phyloP scores from a whole-genome alignment of 2,888 invertebrate genomes.

The Tenthredo notha region DNA sequence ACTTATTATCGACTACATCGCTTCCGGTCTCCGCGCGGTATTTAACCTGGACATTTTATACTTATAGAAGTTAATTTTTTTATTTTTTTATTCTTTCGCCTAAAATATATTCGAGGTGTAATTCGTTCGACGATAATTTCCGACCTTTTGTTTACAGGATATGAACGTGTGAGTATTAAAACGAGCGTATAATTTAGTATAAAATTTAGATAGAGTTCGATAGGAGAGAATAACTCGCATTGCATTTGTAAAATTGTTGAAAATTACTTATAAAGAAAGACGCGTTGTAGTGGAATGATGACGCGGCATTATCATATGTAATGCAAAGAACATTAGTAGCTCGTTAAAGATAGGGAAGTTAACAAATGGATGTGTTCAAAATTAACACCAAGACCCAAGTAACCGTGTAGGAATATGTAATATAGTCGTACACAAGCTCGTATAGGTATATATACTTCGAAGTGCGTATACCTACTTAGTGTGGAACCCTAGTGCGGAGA shows the following conservation, averaged over 20 bases:
- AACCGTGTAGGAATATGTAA: slow-evolving; percentile 23
- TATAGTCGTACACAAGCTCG: neutral
- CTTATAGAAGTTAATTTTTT: neutral
- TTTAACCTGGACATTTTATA: slow-evolving; percentile 58
- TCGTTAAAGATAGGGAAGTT: slow-evolving; percentile 54
- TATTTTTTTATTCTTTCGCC: neutral
- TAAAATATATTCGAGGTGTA: neutral
- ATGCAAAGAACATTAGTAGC: slow-evolving; percentile 54
- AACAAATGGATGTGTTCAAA: slow-evolving; percentile 48
- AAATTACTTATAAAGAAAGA: neutral
- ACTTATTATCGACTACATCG: slow-evolving; percentile 71
- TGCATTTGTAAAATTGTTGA: neutral
- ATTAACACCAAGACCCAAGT: slow-evolving; percentile 42
- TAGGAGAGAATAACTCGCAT: neutral
- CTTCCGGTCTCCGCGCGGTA: slow-evolving; percentile 68
- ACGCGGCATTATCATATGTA: slow-evolving; percentile 53
- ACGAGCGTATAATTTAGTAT: slow-evolving; percentile 9
- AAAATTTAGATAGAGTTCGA: slow-evolving; percentile 1
- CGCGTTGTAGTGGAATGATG: slow-evolving; percentile 5
- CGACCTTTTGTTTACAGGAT: neutral
- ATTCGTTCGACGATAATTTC: neutral
- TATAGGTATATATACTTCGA: neutral
- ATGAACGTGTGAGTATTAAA: neutral
- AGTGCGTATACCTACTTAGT: neutral
- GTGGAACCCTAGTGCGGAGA: neutral